phyloP scores from a whole-genome alignment of 1,140 invertebrate genomes.

The Cydia splendana region DNA sequence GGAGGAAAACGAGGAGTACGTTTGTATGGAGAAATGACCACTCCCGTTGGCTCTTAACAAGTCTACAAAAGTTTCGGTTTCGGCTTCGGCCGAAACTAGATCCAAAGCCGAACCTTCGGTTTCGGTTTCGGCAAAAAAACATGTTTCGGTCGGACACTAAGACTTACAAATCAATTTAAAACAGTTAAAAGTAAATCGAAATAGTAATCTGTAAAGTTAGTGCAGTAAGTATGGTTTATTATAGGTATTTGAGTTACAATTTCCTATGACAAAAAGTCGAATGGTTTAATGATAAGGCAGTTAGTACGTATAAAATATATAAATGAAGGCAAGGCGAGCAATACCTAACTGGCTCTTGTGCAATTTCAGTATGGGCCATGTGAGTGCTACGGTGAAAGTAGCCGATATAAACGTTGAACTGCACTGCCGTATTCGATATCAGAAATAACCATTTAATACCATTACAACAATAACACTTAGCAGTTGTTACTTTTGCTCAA shows the following conservation, averaged over 20 bases:
- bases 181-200: no score
- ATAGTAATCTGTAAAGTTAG: no score
- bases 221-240: neutral
- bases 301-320: neutral
- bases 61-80: no score
- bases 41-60: no score
- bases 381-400: constrained; percentile 7
- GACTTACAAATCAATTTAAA: no score
- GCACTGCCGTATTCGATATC: constrained; percentile 1
- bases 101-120: no score
- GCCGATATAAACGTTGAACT: neutral
- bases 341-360: constrained; percentile 1
- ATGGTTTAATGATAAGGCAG: constrained; percentile 1
- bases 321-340: constrained; percentile 8
- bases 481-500: neutral
- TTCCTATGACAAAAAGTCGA: neutral
- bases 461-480: neutral
- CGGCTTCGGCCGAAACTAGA: no score
- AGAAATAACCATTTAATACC: constrained; percentile 3
- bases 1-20: no score
- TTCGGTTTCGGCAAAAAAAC: no score
- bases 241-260: neutral
- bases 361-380: neutral
- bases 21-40: no score
- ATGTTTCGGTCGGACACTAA: no score